phyloP scores from a whole-genome alignment of 2,113 vertebrate genomes.

The Siniperca knerii region DNA sequence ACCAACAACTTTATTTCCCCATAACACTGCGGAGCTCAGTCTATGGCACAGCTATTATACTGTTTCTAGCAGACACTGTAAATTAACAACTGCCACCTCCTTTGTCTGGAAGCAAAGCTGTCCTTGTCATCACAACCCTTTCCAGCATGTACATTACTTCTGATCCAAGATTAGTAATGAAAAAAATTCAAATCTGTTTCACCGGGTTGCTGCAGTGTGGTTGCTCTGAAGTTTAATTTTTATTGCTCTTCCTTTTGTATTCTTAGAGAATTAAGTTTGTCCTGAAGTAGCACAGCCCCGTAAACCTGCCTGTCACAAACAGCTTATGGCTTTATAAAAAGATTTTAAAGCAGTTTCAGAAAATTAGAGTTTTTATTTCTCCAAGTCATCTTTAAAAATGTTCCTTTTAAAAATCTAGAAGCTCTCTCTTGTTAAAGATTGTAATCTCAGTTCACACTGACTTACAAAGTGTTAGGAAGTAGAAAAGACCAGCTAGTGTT shows the following conservation, averaged over 20 bases:
- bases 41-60: background rate
- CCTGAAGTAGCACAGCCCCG: constrained; percentile 38
- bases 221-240: background rate
- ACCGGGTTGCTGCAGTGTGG: constrained; percentile 7
- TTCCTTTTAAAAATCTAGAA: constrained; percentile 75
- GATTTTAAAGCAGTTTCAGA: constrained; percentile 46
- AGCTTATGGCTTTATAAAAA: constrained; percentile 75
- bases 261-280: constrained; percentile 26
- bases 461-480: constrained; percentile 70
- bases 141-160: constrained; percentile 35
- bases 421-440: constrained; percentile 61
- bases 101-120: constrained; percentile 11
- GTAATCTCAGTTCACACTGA: constrained; percentile 74
- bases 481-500: constrained; percentile 70
- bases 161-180: constrained; percentile 43
- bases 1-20: background rate
- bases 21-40: background rate
- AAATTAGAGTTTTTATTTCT: constrained; percentile 9
- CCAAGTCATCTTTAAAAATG: constrained; percentile 61
- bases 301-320: constrained; percentile 43
- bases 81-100: background rate
- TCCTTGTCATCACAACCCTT: background rate
- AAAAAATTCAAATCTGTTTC: background rate
- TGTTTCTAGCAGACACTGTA: background rate
- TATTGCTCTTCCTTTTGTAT: constrained; percentile 60